Evolutionary conservation across 1,140 invertebrate species (phyloP).

Genomic region (Drosophila cardini): DNA sequence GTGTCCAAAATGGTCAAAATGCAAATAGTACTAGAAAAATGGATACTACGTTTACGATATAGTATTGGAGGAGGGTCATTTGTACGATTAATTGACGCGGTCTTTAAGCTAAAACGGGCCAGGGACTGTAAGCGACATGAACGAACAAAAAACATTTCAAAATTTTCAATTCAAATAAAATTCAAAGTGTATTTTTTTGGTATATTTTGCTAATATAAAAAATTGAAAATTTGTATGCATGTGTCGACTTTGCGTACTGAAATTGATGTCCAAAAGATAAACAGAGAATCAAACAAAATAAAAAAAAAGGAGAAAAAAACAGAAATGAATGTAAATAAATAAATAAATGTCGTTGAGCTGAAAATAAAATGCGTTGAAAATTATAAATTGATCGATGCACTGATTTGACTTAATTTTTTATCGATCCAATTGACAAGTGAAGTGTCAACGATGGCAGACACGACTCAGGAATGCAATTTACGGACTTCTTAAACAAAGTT

Average conservation of each 20-base stretch:
- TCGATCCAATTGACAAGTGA: conserved; percentile 68
- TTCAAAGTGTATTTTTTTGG: conserved; percentile 25
- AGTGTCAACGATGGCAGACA: conserved; percentile 34
- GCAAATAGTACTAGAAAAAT: conserved; percentile 13
- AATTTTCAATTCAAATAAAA: conserved; percentile 38
- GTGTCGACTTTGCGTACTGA: conserved; percentile 5
- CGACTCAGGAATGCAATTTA: conserved; percentile 13
- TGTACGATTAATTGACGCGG: conserved; percentile 16
- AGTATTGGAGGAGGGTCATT: conserved; percentile 2
- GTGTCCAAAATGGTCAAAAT: conserved; percentile 44
- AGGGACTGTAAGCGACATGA: conserved; percentile 10
- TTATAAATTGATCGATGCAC: conserved; percentile 29
- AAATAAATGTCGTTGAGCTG: conserved; percentile 37
- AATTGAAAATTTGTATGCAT: conserved; percentile 41
- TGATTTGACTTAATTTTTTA: conserved; percentile 41
- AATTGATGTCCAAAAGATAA: conserved; percentile 44
- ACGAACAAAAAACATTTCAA: conserved; percentile 14
- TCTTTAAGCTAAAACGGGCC: conserved; percentile 30
- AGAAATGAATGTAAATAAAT: conserved; percentile 42
- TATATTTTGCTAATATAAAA: conserved; percentile 24
- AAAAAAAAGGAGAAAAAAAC: neutral
- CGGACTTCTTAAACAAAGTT: neutral
- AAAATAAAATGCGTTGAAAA: conserved; percentile 29
- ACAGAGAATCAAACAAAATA: conserved; percentile 7
- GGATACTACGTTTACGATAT: conserved; percentile 21